Conservation (phyloP, 92 coral and sea anemone species). For the Zoanthus gigantus region DNA sequence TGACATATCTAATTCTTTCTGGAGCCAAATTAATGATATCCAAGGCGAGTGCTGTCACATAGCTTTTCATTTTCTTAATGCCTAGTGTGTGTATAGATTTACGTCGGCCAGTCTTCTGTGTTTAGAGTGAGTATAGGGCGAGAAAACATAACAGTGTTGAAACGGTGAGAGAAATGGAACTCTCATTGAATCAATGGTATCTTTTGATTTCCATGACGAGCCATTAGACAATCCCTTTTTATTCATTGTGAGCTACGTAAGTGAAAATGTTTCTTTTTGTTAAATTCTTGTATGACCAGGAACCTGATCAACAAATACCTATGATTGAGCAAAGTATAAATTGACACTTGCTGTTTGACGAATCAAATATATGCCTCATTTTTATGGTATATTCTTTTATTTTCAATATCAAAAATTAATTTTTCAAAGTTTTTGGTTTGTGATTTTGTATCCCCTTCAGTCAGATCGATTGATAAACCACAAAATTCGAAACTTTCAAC, state of each 20-base stretch:
- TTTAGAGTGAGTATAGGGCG: not conserved
- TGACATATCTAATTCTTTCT: constrained; percentile 47
- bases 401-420: not conserved
- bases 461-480: constrained; percentile 30
- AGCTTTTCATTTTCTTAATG: constrained; percentile 10
- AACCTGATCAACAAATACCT: constrained; percentile 18
- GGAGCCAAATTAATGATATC: constrained; percentile 51
- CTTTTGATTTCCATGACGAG: not conserved
- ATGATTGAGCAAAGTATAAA: constrained; percentile 20
- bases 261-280: constrained; percentile 38
- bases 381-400: constrained; percentile 8
- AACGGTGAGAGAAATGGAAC: not conserved
- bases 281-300: constrained; percentile 27
- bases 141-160: constrained; percentile 3
- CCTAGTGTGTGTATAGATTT: constrained; percentile 10
- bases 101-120: not conserved
- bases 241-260: constrained; percentile 28
- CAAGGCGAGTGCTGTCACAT: constrained; percentile 23
- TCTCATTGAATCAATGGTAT: not conserved
- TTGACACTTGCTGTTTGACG: constrained; percentile 1
- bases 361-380: not conserved
- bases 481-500: not conserved
- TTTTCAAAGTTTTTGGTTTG: constrained; percentile 29
- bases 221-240: constrained; percentile 32
- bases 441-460: not conserved